These are phyloP conservation scores for Trochalopteron elliotii DNA, from an alignment of 2,113 vertebrate species.

Conservation along the genomic window DNA sequence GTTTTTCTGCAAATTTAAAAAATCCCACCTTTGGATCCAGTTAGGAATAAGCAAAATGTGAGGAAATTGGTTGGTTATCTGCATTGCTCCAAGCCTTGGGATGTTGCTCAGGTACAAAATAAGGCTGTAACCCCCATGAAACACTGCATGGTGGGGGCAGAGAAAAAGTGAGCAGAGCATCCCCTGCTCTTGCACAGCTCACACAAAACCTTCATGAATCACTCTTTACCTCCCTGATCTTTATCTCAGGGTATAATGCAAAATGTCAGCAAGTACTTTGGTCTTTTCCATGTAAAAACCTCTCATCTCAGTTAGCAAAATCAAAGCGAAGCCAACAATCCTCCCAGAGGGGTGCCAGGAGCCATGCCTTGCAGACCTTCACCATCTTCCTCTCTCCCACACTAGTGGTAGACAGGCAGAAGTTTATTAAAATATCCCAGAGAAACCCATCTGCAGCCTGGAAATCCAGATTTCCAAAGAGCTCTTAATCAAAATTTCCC, in stretches of 20 bases:
- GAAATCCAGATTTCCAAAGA: neutral
- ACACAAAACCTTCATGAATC: neutral
- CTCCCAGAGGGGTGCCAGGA: rapidly evolving
- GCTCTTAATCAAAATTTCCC: neutral
- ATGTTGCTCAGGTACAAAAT: neutral
- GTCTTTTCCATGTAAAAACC: neutral
- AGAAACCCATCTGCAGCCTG: neutral
- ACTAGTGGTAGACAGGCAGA: neutral
- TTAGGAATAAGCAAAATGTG: neutral
- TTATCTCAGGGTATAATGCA: neutral
- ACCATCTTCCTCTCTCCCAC: neutral
- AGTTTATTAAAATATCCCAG: neutral
- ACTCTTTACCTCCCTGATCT: neutral
- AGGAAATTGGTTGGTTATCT: neutral
- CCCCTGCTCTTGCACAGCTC: neutral
- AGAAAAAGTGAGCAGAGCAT: neutral
- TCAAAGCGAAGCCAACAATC: neutral
- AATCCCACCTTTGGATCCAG: neutral
- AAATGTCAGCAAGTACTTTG: neutral
- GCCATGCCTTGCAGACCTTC: neutral
- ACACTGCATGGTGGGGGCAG: rapidly evolving
- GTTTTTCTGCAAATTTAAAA: neutral
- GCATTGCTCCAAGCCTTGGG: neutral
- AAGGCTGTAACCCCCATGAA: neutral
- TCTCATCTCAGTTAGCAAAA: neutral